phyloP scores from a whole-genome alignment of 2,113 vertebrate species.

The Hyaena hyaena region DNA sequence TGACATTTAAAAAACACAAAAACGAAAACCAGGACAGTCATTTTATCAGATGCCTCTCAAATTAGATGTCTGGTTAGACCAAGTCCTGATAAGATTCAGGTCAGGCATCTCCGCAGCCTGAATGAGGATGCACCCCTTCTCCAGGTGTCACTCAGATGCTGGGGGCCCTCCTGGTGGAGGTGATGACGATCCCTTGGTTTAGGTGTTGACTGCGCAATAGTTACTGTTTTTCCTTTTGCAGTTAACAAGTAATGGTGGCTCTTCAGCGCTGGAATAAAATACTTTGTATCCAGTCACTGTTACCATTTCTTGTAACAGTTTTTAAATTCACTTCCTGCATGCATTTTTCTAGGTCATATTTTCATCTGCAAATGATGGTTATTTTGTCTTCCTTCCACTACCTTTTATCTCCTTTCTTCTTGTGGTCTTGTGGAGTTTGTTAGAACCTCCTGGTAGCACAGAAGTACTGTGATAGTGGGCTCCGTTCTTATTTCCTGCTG shows the following conservation, averaged over 20 bases:
- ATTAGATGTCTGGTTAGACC: neutral
- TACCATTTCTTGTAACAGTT: neutral
- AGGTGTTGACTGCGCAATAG: fast-evolving
- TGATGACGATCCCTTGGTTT: fast-evolving
- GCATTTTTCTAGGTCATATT: neutral
- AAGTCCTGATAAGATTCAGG: neutral
- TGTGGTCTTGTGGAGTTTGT: neutral
- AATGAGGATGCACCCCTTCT: fast-evolving
- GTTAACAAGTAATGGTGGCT: neutral
- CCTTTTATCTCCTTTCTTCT: neutral
- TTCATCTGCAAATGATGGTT: neutral
- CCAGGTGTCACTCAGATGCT: fast-evolving
- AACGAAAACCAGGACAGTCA: neutral
- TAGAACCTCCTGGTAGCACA: neutral
- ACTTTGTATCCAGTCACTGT: neutral
- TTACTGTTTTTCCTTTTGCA: neutral
- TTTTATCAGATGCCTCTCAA: neutral
- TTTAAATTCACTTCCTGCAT: neutral
- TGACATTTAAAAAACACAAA: neutral
- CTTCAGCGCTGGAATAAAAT: no score
- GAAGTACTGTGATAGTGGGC: fast-evolving
- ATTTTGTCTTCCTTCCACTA: neutral
- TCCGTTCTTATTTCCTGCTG: neutral
- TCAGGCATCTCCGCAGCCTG: neutral
- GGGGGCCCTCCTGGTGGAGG: fast-evolving